Base-by-base conservation (phyloP, 2,113 vertebrate species). In the Myrmophylax atrothorax region DNA sequence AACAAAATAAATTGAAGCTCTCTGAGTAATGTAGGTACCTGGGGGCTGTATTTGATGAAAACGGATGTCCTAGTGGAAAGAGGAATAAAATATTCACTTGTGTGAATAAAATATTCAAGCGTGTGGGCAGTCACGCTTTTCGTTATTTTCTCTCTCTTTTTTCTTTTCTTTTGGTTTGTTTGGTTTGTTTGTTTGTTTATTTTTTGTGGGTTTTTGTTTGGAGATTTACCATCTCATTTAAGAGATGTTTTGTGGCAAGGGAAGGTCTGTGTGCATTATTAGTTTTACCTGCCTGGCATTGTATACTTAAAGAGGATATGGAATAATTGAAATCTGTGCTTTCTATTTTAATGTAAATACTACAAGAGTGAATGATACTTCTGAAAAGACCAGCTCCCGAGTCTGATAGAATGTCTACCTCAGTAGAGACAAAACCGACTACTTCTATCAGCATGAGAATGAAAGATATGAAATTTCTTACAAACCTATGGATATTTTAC, bases 1-100 rank as follows among this genome's bases (percentile, higher is more conserved):
- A 95, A 93, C 11, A n/a, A 22, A 59, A 81, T 76, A 75, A 95
- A 80, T 79, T 69, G 35, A 62, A 92, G 42, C 22, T 88, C 23
- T 68, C 63, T 80, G 89, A 60, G 47, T 78, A 84, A 74, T 47
- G 47, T 90, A 86, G 46, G 52, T 80, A 56, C 67, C 23, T 64
- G 4, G 47, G 52, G 40, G 31, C 38, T 77, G 14, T 72, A 84
- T 33, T 74, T 79, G 28, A 76, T 46, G 28, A 40, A 91, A 85
- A 92, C 5, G 16, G 63, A 88, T 31, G 8, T 63, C 23, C 19
- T 37, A 69, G 10, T 16, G 33, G 38, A 33, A 79, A 70, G 5
- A 82, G n/a, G 28, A 91, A 74, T 24, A 29, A 89, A 84, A 75
- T 7, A 63, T n/a, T 14, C 4, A 42, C 42, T 83, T 85, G 23